phyloP scores from a whole-genome alignment of 2,797 vertebrate species.

The Sphenodon punctatus region DNA sequence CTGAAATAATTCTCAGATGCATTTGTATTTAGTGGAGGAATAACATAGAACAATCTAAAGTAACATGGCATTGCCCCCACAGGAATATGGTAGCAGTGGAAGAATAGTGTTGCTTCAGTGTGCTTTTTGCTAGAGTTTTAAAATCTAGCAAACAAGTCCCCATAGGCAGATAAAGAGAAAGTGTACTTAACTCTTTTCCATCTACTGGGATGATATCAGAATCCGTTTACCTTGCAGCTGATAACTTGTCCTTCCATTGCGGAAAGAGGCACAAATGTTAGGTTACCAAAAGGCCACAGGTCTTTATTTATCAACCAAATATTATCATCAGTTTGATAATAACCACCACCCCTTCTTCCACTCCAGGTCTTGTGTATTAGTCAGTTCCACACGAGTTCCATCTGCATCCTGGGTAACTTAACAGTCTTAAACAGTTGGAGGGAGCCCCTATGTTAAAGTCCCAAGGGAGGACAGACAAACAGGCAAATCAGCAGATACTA shows the following conservation, averaged over 20 bases:
- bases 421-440: too few species aligned
- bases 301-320: too few species aligned
- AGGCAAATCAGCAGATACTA: too few species aligned
- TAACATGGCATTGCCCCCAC: conserved; percentile 32
- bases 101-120: conserved; percentile 56
- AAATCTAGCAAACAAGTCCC: conserved; percentile 58
- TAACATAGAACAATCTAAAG: conserved; percentile 39
- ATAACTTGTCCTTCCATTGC: background rate
- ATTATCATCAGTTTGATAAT: too few species aligned
- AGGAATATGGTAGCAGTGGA: conserved; percentile 48
- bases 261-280: too few species aligned
- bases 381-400: too few species aligned
- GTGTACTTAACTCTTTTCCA: conserved; percentile 52
- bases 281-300: too few species aligned
- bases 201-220: background rate
- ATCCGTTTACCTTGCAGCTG: conserved; percentile 11
- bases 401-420: too few species aligned
- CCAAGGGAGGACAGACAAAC: too few species aligned
- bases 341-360: too few species aligned
- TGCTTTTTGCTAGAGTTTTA: conserved; percentile 57
- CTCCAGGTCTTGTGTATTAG: too few species aligned
- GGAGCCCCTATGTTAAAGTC: too few species aligned
- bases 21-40: conserved; percentile 51
- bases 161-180: conserved; percentile 55
- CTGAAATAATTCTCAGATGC: conserved; percentile 52